A percentile compares a stretch with the other conserved stretches of the same genome.
phyloP scores from a whole-genome alignment of 1,140 invertebrate species.

The Arctopsyche grandis region DNA sequence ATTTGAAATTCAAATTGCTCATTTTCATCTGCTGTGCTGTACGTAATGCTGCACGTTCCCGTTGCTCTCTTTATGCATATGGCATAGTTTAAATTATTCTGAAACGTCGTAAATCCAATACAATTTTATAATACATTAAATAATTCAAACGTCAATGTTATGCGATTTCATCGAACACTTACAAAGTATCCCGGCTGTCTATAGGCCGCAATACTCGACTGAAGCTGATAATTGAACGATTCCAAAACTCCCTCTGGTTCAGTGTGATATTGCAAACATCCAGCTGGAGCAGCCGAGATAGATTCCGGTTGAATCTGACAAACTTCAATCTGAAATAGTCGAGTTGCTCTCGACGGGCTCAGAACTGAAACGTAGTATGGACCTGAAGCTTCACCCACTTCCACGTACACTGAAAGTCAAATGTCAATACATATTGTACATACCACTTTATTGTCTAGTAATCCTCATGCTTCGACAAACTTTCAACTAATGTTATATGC shows the following conservation, averaged over 20 bases:
- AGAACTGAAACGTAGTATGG: slow-evolving; percentile 75
- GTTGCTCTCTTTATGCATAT: slow-evolving; percentile 75
- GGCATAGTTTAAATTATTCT: slow-evolving; percentile 85
- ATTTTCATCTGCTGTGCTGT: slow-evolving; percentile 66
- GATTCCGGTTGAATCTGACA: slow-evolving; percentile 54
- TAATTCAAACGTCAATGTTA: no score
- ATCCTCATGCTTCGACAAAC: no score
- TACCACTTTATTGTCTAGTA: slow-evolving; percentile 1
- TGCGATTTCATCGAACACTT: slow-evolving; percentile 48
- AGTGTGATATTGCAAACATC: slow-evolving; percentile 78
- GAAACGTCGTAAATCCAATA: slow-evolving; percentile 53
- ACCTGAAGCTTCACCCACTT: slow-evolving; percentile 70
- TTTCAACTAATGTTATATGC: no score
- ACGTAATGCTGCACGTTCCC: slow-evolving; percentile 74
- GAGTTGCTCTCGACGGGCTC: slow-evolving; percentile 65
- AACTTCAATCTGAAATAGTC: slow-evolving; percentile 75
- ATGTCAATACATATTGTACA: slow-evolving; percentile 22
- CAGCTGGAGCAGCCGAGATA: slow-evolving; percentile 63
- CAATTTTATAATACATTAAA: neutral
- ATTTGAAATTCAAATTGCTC: slow-evolving; percentile 71
- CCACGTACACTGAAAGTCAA: slow-evolving; percentile 74
- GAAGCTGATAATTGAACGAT: slow-evolving; percentile 78
- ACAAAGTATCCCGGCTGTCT: slow-evolving; percentile 69
- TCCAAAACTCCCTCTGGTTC: slow-evolving; percentile 70
- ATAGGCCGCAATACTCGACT: slow-evolving; percentile 65